Conservation (phyloP, 2,113 vertebrate genomes). For the Callionymus lyra region DNA sequence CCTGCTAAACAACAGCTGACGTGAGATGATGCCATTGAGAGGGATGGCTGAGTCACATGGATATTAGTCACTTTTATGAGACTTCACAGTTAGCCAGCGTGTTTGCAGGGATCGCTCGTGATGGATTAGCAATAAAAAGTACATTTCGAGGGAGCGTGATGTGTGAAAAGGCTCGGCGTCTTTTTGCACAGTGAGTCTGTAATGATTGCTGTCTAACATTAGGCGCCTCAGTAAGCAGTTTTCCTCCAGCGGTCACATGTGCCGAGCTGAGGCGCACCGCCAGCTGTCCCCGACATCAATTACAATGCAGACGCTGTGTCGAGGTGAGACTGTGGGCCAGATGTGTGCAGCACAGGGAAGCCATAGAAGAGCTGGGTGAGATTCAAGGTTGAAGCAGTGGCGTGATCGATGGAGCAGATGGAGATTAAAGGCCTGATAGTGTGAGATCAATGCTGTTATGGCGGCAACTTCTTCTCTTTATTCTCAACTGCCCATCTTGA, state of each 20-base stretch:
- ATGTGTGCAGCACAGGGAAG: constrained; percentile 6
- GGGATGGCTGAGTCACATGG: constrained; percentile 50
- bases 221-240: constrained; percentile 54
- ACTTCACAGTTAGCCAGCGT: constrained; percentile 3
- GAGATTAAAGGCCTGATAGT: too few species aligned
- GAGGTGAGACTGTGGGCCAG: constrained; percentile 26
- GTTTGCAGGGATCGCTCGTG: constrained; percentile 9
- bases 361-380: background rate
- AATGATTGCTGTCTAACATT: constrained; percentile 37
- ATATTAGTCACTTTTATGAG: too few species aligned
- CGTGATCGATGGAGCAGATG: too few species aligned
- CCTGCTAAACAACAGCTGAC: constrained; percentile 57
- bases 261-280: constrained; percentile 27
- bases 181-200: background rate
- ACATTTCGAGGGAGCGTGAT: too few species aligned
- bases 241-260: constrained; percentile 46
- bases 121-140: too few species aligned
- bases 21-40: constrained; percentile 50
- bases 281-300: constrained; percentile 44
- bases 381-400: too few species aligned
- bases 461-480: too few species aligned
- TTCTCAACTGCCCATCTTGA: too few species aligned
- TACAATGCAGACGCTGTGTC: constrained; percentile 26
- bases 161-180: too few species aligned
- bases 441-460: too few species aligned